Conservation (phyloP, 2,113 vertebrate genomes). For the Onychostoma macrolepis region DNA sequence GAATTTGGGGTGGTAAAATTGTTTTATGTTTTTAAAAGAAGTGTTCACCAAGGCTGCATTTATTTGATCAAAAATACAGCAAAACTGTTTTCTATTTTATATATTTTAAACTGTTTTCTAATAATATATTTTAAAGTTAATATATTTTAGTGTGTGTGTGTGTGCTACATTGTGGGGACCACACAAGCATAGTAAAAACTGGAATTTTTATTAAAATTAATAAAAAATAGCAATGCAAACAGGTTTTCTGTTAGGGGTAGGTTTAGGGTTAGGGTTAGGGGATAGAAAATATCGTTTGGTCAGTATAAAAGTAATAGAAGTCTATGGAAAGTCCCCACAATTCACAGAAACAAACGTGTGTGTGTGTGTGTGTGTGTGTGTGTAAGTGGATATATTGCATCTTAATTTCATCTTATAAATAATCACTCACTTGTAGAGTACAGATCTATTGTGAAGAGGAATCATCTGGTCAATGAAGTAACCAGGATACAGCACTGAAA, state of each 20-base stretch:
- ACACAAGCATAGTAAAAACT: too few species aligned
- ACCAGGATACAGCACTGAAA: slow-evolving; percentile 91
- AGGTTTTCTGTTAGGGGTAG: too few species aligned
- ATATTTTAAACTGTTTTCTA: neutral
- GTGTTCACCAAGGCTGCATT: neutral
- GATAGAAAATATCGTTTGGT: too few species aligned
- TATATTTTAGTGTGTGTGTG: too few species aligned
- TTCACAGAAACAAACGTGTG: too few species aligned
- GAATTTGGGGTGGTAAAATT: neutral
- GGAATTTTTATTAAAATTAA: too few species aligned
- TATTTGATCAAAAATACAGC: neutral
- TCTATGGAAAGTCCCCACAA: neutral
- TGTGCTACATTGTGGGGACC: neutral
- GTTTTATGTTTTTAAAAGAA: neutral
- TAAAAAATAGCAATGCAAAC: too few species aligned
- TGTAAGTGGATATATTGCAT: neutral
- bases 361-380: neutral
- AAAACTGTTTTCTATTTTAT: neutral
- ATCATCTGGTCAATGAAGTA: slow-evolving; percentile 89
- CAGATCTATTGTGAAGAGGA: slow-evolving; percentile 87
- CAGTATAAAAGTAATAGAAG: too few species aligned
- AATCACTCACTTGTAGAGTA: slow-evolving; percentile 93
- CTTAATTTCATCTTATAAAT: neutral
- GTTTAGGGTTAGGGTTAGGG: too few species aligned
- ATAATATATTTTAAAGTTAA: too few species aligned